Base-by-base conservation (phyloP, 2,888 invertebrate species). In the Brachypterus glaber region DNA sequence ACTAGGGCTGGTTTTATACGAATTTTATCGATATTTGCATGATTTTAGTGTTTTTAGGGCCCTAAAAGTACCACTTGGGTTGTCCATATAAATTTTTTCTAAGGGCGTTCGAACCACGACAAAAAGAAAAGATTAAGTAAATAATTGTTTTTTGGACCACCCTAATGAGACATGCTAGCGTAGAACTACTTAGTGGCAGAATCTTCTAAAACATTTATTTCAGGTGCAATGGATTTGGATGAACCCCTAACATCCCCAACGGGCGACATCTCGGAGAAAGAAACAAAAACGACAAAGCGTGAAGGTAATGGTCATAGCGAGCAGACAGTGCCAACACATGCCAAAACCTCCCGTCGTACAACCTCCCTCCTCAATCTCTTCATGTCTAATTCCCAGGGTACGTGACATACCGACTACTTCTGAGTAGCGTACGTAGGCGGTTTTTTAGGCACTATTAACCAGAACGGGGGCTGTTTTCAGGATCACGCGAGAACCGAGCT, bases 311-410 rank as follows among this genome's bases (percentile, higher is more conserved):
- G 64, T 53, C 56, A 56, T 59, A 59, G 54, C 51, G 63, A 62
- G 52, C 63, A 63, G 59, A 59, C 62, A 55, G 63, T 63, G 62
- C 65, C 65, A 64, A 65, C 64, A 63, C 74, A 76, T 52, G 74
- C 73, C 67, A 85, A 85, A 74, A 79, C 84, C 66, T 88, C 88
- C 67, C 84, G 89, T 70, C 83, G 90, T 73, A 88, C 90, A 67
- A 89, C 89, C 68, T 91, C 90, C 69, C 82, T 91, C 68, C 79
- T 91, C 70, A 90, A 91, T 78, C 79, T 91, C 73, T 91, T 91
- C 77, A 88, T 89, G 75, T 87, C 89, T 71, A 89, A 87, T 74
- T 88, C 89, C 73, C 89, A 88, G 80, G 89, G 87, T 78, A 89
- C 57, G 67, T 66, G 59, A 49, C n/a, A n/a, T n/a, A n/a, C n/a